Evolutionary conservation across 2,797 vertebrate genomes (phyloP), one percentile per base, ranked within the genome.

Genomic region (Etheostoma nigrum): DNA sequence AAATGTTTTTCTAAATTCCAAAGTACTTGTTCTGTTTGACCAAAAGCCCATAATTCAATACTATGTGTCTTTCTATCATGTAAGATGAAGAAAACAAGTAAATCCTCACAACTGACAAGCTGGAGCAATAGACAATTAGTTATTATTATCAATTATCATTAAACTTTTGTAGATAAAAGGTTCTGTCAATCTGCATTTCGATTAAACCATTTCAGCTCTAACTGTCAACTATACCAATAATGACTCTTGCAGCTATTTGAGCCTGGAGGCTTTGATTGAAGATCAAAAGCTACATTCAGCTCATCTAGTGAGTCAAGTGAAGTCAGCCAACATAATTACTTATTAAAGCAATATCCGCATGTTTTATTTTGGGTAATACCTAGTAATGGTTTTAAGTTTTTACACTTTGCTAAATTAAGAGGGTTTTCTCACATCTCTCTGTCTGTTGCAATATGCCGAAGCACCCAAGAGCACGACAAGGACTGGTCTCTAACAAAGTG

Each of bases 401-500:
- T 21, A 72, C 33, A n/a, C 23, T 25, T 30, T 10, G 7, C n/a
- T 44, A 45, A 19, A 58, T 49, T 48, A 11, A 33, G n/a, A 49
- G 21, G 61, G 16, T 45, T 62, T 49, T 57, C 36, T 54, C 59
- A 52, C 33, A 47, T 69, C 36, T 53, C 27, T 51, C 51, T 5
- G 18, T 42, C 59, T 75, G 69, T 33, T 40, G 25, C 21, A 67
- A 64, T 54, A 71, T 18, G n/a, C 40, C 49, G 47, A 18, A 45
- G 54, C 66, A 78, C 74, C 65, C 19, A 40, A 25, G 21, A 72
- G 65, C n/a, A 44, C 1, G 6, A 59, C 53, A 21, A 53, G 49
- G 51, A 36, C 60, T 54, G 54, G 36, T 42, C 42, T 69, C 42
- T 23, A 70, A 87, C 78, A 89, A 76, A 87, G 79, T 52, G 47